Base-by-base conservation (phyloP, 2,888 invertebrate species). In the Aphodius sticticus region DNA sequence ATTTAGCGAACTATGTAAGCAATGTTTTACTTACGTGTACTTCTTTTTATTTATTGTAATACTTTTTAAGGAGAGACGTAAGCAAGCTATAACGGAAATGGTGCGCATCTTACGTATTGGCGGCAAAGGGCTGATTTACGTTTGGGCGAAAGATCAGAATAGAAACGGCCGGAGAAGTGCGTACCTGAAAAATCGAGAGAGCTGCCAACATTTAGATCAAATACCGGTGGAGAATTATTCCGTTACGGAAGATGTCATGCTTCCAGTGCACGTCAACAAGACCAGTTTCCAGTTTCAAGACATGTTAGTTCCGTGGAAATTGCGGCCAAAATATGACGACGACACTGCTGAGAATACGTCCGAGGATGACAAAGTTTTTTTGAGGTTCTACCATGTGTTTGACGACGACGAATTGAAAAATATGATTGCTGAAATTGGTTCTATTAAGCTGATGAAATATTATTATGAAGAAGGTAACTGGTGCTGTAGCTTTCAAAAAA, bases 381-480 rank as follows among this genome's bases (percentile, higher is more conserved):
- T 97, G 76, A 91, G 99, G 81, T 99, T 93, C 88, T 99, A 99
- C 89, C 99, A 99, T 87, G 97, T 99, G 2, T 99, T 99, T 87
- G 93, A 95, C 84, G 94, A 96, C 83, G 93, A 93, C 0, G 99
- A 98, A 90, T 88, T 98, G 69, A 93, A 95, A 84, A 84, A 88
- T 1, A 88, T 98, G 70, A 95, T 95, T 83, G 86, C 86, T 26
- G 88, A 91, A 81, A 83, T 94, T 6, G 83, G 89, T 0, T 89
- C 89, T 71, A 89, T 95, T 69, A 85, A 86, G 71, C 89, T 98
- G 12, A 87, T 92, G 53, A 90, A 92, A 37, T 93, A 92, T 84
- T 99, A 96, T 88, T 98, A 98, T 86, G 99, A 99, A 88, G 96
- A 99, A 89, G 99, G 99, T 0, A 99, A 99, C 88, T 98, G 98